Evolutionary conservation across 2,888 invertebrate genomes (phyloP).

Genomic region (Noctua pronuba): DNA sequence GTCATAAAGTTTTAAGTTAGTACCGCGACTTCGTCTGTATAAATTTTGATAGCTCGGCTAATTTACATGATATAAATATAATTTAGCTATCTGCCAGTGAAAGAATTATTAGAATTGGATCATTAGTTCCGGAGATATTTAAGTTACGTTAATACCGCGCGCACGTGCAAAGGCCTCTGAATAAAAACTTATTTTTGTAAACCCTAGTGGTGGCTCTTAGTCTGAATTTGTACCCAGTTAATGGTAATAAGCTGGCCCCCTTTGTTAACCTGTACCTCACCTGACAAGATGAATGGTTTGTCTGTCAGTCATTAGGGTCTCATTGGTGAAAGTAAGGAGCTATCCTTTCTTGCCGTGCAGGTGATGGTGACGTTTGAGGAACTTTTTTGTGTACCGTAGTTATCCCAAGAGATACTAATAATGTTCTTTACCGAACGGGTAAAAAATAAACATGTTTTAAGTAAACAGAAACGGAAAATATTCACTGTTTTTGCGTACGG

Average conservation of each 20-base stretch:
- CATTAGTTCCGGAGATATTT: too few species aligned
- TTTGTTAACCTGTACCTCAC: slow-evolving; percentile 3
- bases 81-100: too few species aligned
- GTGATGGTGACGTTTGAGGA: neutral
- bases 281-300: slow-evolving; percentile 29
- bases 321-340: neutral
- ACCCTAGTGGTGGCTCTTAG: neutral
- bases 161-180: neutral
- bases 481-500: neutral
- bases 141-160: neutral
- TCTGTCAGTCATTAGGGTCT: slow-evolving; percentile 25
- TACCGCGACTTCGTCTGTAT: too few species aligned
- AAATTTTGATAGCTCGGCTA: too few species aligned
- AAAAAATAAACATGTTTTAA: neutral
- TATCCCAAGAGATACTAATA: too few species aligned
- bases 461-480: neutral
- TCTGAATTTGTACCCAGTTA: neutral
- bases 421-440: too few species aligned
- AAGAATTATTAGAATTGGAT: too few species aligned
- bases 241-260: neutral
- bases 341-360: neutral
- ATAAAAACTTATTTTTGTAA: too few species aligned
- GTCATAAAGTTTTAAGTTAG: too few species aligned
- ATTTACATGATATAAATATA: too few species aligned
- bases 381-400: neutral